Evolutionary conservation across 1,140 invertebrate species (phyloP).

Genomic region (Calliopsis andreniformis): DNA sequence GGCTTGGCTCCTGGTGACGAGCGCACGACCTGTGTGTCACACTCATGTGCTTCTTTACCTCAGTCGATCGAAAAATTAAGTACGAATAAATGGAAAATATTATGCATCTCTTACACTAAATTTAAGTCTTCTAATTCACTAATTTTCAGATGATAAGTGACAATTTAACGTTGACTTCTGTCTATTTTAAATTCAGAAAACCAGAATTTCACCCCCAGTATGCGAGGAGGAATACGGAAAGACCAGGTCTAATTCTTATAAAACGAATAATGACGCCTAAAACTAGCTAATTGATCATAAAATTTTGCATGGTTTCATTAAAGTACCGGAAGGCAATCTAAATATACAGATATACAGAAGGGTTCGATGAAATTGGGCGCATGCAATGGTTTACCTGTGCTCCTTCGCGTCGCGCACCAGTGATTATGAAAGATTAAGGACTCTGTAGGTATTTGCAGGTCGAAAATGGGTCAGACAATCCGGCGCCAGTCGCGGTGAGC

Average conservation of each 20-base stretch:
- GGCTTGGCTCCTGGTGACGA: conserved; percentile 59
- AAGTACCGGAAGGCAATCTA: background rate
- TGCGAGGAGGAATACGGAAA: no score
- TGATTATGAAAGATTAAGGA: rapidly evolving
- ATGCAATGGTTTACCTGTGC: background rate
- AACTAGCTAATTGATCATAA: background rate
- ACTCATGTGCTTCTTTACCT: conserved; percentile 1
- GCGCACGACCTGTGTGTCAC: conserved; percentile 53
- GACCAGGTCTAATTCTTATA: no score
- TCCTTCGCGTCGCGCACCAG: rapidly evolving
- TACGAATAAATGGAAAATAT: background rate
- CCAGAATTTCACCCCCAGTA: no score
- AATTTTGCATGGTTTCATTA: background rate
- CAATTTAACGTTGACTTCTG: no score
- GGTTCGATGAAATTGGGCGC: background rate
- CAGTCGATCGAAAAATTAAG: conserved; percentile 1
- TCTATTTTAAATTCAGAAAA: no score
- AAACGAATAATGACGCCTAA: no score
- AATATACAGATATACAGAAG: background rate
- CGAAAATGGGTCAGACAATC: background rate
- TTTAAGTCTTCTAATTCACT: no score
- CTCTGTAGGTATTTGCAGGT: rapidly evolving
- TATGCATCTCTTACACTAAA: background rate
- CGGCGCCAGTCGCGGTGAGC: background rate
- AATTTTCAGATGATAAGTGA: no score